A percentile compares a stretch with the other conserved stretches of the same genome.
Evolutionary conservation across 2,113 vertebrate species (phyloP).

Genomic region (Clarias macrocephalus): DNA sequence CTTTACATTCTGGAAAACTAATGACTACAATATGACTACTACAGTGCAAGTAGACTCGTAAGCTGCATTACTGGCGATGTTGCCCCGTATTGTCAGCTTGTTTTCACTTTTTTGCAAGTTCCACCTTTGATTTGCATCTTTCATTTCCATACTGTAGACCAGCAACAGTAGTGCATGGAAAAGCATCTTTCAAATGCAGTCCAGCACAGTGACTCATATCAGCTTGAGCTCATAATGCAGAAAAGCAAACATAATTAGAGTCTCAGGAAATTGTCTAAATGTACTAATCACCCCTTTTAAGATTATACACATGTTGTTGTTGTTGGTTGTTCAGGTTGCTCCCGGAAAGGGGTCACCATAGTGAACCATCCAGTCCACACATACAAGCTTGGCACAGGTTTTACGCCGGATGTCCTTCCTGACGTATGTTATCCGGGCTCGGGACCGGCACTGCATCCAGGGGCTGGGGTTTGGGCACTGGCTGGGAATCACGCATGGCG

Average conservation of each 20-base stretch:
- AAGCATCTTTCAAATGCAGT: constrained; percentile 8
- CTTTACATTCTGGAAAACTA: no score
- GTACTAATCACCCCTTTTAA: background rate
- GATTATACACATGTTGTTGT: background rate
- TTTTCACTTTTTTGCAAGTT: constrained; percentile 20
- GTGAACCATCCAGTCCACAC: no score
- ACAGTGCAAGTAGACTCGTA: no score
- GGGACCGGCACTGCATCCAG: no score
- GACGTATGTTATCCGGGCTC: no score
- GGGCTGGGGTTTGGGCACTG: no score
- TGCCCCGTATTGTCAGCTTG: background rate
- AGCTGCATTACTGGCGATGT: background rate
- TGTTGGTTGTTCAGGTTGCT: no score
- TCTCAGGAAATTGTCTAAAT: background rate
- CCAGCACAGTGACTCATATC: background rate
- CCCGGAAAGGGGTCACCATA: no score
- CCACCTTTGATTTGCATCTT: constrained; percentile 45
- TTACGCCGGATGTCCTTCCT: no score
- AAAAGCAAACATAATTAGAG: background rate
- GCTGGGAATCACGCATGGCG: no score
- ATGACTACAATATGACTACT: no score
- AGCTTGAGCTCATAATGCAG: constrained; percentile 6
- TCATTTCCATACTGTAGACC: constrained; percentile 49
- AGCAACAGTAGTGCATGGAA: constrained; percentile 29
- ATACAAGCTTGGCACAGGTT: no score